These are phyloP conservation scores for Holotrichia oblita DNA, from an alignment of 1,140 invertebrate genomes.

Conservation along the genomic window DNA sequence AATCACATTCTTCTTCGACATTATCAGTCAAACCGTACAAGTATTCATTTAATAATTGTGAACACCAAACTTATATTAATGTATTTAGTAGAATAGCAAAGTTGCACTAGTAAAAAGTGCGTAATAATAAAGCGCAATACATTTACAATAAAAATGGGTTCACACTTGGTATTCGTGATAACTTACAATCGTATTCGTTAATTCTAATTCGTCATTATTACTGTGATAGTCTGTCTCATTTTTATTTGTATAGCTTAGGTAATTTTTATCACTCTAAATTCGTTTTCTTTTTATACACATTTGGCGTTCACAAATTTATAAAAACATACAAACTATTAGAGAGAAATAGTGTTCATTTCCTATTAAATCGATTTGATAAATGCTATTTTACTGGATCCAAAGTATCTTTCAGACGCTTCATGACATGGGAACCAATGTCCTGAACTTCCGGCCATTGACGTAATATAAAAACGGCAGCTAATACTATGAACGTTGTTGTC, in stretches of 20 bases:
- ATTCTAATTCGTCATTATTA: constrained; percentile 29
- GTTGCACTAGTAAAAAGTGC: not conserved
- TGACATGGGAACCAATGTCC: constrained; percentile 75
- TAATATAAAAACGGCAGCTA: constrained; percentile 82
- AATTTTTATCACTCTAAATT: constrained; percentile 33
- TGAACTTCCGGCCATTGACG: constrained; percentile 89
- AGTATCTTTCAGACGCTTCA: constrained; percentile 74
- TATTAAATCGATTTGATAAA: constrained; percentile 50
- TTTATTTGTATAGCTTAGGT: constrained; percentile 4
- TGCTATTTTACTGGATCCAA: constrained; percentile 70
- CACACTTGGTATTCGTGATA: not conserved
- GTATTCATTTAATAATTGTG: not conserved
- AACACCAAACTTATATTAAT: constrained; percentile 36
- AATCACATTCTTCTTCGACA: constrained; percentile 32
- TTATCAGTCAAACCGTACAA: constrained; percentile 20
- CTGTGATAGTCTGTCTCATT: constrained; percentile 5
- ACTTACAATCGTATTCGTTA: not conserved
- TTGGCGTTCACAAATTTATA: constrained; percentile 37
- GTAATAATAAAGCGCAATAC: not conserved
- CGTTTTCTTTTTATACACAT: not conserved
- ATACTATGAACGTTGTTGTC: constrained; percentile 81
- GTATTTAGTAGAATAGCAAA: not conserved
- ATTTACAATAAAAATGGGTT: constrained; percentile 2
- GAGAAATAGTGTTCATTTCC: constrained; percentile 37
- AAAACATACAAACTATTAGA: constrained; percentile 19